These are phyloP conservation scores for Xyliphius kryptos DNA, from an alignment of 2,113 vertebrate genomes.

Conservation along the genomic window DNA sequence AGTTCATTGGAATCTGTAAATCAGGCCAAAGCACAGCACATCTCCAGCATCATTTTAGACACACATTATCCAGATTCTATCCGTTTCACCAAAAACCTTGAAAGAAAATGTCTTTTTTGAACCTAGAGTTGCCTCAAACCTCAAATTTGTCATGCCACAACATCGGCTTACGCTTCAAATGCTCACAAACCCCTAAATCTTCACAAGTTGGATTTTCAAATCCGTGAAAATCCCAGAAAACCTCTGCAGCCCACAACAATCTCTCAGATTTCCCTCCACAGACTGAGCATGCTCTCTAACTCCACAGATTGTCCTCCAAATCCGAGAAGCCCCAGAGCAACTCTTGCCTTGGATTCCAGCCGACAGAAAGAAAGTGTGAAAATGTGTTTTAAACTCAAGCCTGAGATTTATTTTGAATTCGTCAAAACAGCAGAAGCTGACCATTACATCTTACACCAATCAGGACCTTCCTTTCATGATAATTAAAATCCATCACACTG, in stretches of 20 bases:
- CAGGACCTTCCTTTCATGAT: no score
- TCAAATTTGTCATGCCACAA: not conserved
- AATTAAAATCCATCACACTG: no score
- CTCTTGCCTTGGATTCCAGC: not conserved
- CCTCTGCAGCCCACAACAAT: not conserved
- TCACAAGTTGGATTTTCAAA: not conserved
- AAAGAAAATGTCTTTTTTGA: not conserved
- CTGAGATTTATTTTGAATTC: not conserved
- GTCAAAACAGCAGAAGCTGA: not conserved
- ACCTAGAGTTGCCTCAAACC: not conserved
- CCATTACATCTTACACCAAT: no score
- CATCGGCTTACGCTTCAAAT: not conserved
- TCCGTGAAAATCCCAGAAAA: not conserved
- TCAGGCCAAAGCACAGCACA: not conserved
- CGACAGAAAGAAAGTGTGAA: not conserved
- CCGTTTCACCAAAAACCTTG: not conserved
- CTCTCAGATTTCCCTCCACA: not conserved
- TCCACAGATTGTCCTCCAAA: not conserved
- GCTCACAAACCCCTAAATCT: not conserved
- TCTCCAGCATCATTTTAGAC: not conserved
- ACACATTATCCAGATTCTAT: not conserved
- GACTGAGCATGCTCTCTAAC: not conserved
- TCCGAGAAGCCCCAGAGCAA: not conserved
- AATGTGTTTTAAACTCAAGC: not conserved
- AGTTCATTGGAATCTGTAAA: no score